Evolutionary conservation across 2,113 vertebrate species (phyloP).

Genomic region (Pedetes capensis): DNA sequence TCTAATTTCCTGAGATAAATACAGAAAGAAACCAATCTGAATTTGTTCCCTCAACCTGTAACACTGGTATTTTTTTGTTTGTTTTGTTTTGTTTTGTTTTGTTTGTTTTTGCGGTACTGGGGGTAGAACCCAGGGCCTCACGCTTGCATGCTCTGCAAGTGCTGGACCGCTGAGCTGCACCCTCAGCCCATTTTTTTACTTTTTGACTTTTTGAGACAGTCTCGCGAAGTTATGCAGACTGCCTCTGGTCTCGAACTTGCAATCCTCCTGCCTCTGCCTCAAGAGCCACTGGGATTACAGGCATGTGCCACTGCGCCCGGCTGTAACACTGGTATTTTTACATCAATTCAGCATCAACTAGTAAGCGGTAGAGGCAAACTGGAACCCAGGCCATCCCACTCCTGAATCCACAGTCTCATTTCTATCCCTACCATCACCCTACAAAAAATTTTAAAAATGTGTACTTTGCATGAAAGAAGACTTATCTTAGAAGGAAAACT

Average conservation of each 20-base stretch:
- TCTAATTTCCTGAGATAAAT: constrained; percentile 10
- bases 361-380: neutral
- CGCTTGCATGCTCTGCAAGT: too few relatives aligned
- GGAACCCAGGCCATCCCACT: neutral
- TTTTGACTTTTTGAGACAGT: too few relatives aligned
- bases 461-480: neutral
- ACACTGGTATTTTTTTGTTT: neutral
- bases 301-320: too few relatives aligned
- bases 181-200: too few relatives aligned
- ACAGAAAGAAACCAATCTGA: constrained; percentile 22
- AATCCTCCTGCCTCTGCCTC: too few relatives aligned
- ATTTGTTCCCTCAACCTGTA: neutral
- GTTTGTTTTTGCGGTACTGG: too few relatives aligned
- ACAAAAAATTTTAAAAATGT: neutral
- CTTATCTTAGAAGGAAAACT: neutral
- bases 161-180: too few relatives aligned
- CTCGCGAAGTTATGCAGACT: too few relatives aligned
- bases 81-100: too few relatives aligned
- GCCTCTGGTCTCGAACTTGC: too few relatives aligned
- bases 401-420: neutral
- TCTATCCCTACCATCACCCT: neutral
- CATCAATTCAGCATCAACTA: neutral
- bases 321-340: neutral
- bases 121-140: too few relatives aligned
- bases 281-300: too few relatives aligned